Base-by-base conservation (phyloP, 2,888 invertebrate species). In the Argyresthia albistria region DNA sequence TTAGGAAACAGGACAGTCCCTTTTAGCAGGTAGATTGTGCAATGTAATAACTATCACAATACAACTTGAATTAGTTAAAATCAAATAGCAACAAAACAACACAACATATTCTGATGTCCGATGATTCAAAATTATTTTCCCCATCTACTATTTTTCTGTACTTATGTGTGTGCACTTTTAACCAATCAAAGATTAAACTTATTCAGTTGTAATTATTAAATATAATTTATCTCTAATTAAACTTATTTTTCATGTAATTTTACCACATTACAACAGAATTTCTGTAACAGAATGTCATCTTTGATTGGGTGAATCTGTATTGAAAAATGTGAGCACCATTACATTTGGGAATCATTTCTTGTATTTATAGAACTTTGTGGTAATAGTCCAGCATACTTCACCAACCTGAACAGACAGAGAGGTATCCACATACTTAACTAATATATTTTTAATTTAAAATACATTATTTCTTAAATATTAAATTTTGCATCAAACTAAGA, bases 321-420 rank as follows among this genome's bases (percentile, higher is more conserved):
- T 42, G 4, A 60, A 69, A 61, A 61, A 71, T 63, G 69, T 58
- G 69, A 74, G 76, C 74, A 70, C 79, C 83, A 81, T 78, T 87
- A 84, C 86, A 88, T 86, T 78, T 83, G 82, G 82, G 86, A 78
- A 84, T 87, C 84, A 76, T 88, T 88, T 88, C 87, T 88, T 88
- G 79, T 88, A 88, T 88, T 89, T 89, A 89, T 89, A 89, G 89
- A 89, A 88, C 88, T 88, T 88, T 88, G 88, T 88, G 88, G 87
- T 88, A 84, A 87, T 88, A 84, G 86, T 87, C 88, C 87, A 86
- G 88, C 88, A 88, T 87, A 84, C 88, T 84, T 81, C 88, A 86
- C 82, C 89, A 70, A 84, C 88, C 87, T 86, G 88, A 88, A 84
- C 83, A 80, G 66, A 81, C 70, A 78, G 81, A 83, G 88, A 88